Base-by-base conservation (phyloP, 2,888 invertebrate genomes). In the Acrobasis suavella region DNA sequence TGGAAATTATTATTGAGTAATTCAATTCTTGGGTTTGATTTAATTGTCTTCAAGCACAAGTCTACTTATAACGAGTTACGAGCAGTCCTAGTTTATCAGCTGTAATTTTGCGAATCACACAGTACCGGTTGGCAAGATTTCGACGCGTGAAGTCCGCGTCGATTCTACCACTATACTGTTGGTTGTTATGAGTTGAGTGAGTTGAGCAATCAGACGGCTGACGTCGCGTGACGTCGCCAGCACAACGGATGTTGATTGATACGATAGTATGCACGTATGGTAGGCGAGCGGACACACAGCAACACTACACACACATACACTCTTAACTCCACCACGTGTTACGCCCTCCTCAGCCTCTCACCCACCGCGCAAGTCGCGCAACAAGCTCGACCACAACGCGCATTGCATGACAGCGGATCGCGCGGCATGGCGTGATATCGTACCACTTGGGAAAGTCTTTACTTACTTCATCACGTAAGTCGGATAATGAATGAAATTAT, bases 381-480 rank as follows among this genome's bases (percentile, higher is more conserved):
- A 67, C 70, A 69, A 52, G 39, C n/a, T 16, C 9, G 51, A 60
- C 60, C 51, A 22, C 51, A 38, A 39, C 51, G 51, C 39, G n/a
- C 51, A 37, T 58, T 37, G 49, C 58, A 59, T 50, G 60, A 60
- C 60, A 59, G 62, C 56, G 50, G 78, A 85, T 88, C 83, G 87
- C 81, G 81, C 81, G 87, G 80, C 80, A 78, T 91, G 90, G 91
- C 91, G 91, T 90, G 86, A 87, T 85, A 78, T 84, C 86, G 82
- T 73, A 78, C 85, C 83, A 85, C 76, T 73, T 87, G 83, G 85
- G 89, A 90, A 91, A 91, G 87, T 84, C 65, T 67, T 64, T 69
- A 42, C 69, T 70, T 64, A 72, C 62, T 60, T 49, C 50, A 62
- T 52, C 52, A 50, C 50, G 14, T n/a, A 49, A 50, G 15, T 50